These are phyloP conservation scores for Drosophila eugracilis DNA, from an alignment of 1,140 invertebrate species.

Conservation along the genomic window DNA sequence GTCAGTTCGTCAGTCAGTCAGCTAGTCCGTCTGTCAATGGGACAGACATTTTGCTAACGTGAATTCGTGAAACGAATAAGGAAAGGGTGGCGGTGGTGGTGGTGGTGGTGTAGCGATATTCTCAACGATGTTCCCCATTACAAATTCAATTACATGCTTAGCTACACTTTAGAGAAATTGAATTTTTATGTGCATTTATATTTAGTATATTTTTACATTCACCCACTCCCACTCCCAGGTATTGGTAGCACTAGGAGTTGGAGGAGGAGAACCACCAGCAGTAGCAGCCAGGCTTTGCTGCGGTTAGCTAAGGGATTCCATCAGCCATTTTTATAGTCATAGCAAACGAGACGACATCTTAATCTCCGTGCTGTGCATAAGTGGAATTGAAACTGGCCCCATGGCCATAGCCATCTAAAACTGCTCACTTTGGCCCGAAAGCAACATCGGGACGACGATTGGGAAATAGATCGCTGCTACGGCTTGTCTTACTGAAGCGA, in stretches of 20 bases:
- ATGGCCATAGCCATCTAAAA: not conserved
- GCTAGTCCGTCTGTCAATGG: conserved; percentile 36
- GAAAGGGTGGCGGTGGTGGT: conserved; percentile 7
- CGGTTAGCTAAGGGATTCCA: conserved; percentile 45
- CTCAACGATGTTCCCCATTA: conserved; percentile 79
- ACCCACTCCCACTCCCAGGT: conserved; percentile 20
- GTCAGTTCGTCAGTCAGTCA: conserved; percentile 18
- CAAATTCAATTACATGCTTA: conserved; percentile 83
- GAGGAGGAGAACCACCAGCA: not conserved
- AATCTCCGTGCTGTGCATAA: conserved; percentile 60
- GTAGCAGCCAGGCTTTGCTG: conserved; percentile 47
- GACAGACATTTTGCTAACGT: conserved; percentile 59
- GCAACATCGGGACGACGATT: conserved; percentile 8
- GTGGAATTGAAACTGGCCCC: conserved; percentile 46
- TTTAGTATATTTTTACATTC: conserved; percentile 80
- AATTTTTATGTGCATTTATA: conserved; percentile 83
- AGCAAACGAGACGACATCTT: conserved; percentile 58
- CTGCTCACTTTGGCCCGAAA: not conserved
- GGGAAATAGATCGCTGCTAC: conserved; percentile 37
- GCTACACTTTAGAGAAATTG: conserved; percentile 83
- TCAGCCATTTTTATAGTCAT: conserved; percentile 68
- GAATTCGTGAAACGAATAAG: conserved; percentile 53
- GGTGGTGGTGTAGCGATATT: conserved; percentile 44
- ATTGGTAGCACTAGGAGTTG: not conserved
- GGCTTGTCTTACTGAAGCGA: conserved; percentile 39